Evolutionary conservation across 1,140 invertebrate species (phyloP).

Genomic region (Drosophila busckii): DNA sequence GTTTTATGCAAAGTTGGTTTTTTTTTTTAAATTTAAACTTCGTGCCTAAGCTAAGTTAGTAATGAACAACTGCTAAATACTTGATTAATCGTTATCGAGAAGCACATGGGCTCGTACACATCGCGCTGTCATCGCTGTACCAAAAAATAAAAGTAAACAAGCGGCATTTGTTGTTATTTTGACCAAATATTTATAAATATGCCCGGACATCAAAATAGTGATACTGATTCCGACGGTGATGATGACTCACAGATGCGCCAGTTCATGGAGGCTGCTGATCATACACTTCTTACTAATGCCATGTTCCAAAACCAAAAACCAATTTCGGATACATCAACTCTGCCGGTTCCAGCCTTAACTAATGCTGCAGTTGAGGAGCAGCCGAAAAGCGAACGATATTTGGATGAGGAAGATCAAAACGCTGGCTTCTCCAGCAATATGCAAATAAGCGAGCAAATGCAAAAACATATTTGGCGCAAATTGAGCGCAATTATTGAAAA

Average conservation of each 20-base stretch:
- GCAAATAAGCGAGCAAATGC: constrained; percentile 48
- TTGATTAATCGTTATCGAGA: too few species aligned
- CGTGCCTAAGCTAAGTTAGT: too few species aligned
- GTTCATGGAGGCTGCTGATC: constrained; percentile 49
- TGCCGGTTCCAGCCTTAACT: background rate
- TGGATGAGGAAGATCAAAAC: constrained; percentile 22
- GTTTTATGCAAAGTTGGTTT: too few species aligned
- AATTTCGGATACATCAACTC: background rate
- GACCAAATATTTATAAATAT: constrained; percentile 4
- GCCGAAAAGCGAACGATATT: constrained; percentile 40
- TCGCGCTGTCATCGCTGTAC: too few species aligned
- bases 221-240: constrained; percentile 47
- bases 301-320: constrained; percentile 32
- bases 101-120: too few species aligned
- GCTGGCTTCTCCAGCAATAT: constrained; percentile 16
- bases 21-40: too few species aligned
- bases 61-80: too few species aligned
- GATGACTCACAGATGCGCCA: constrained; percentile 39
- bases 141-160: constrained; percentile 3
- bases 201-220: constrained; percentile 2
- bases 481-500: constrained; percentile 42
- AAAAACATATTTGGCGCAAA: constrained; percentile 46
- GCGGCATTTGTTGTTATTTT: background rate
- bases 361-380: background rate
- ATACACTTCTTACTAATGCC: constrained; percentile 44